Base-by-base conservation (phyloP, 2,797 vertebrate genomes). In the Agapornis canus region DNA sequence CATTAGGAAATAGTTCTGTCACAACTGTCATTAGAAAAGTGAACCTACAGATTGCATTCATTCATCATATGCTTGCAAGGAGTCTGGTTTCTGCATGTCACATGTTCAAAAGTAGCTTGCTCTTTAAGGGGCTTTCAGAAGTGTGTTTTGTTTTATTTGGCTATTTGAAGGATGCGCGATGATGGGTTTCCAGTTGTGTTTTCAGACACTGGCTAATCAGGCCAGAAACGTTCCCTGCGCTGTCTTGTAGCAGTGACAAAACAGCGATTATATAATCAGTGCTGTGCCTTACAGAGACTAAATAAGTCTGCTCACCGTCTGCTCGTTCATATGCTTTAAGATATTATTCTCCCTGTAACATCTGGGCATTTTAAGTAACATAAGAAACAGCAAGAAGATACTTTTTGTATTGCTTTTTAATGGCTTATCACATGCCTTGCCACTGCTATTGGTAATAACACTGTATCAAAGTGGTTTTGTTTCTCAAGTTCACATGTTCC, bases 211-310 rank as follows among this genome's bases (percentile, higher is more conserved):
- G 91, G 89, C 79, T 94, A 73, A 95, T 90, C 91, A 76, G 89
- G 85, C 92, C 92, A 66, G 91, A 85, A 95, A 80, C 60, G 64
- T 90, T 94, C 91, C 82, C 66, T 49, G 54, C 37, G 52, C 54
- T 86, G 84, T 87, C 96, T 92, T 9, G 2, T 78, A 92, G 86
- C 89, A 40, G 89, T 91, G 89, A 87, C 95, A 94, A 86, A 96
- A 91, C 94, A 96, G 75, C 5, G 73, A 84, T 95, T 94, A 91
- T 89, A 77, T 95, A 96, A 96, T 94, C 94, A 94, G 94, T 13
- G 5, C 83, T 86, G 56, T 3, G 13, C 85, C 90, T 81, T 42
- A 20, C 26, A 88, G 80, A 95, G 82, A 80, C 90, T 77, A 91
- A 94, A 92, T 86, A 91, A 76, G 43, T 91, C 85, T 94, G 56